Evolutionary conservation across 2,888 invertebrate species (phyloP), one percentile per base, ranked within the genome.

Genomic region (Lydus trimaculatus): DNA sequence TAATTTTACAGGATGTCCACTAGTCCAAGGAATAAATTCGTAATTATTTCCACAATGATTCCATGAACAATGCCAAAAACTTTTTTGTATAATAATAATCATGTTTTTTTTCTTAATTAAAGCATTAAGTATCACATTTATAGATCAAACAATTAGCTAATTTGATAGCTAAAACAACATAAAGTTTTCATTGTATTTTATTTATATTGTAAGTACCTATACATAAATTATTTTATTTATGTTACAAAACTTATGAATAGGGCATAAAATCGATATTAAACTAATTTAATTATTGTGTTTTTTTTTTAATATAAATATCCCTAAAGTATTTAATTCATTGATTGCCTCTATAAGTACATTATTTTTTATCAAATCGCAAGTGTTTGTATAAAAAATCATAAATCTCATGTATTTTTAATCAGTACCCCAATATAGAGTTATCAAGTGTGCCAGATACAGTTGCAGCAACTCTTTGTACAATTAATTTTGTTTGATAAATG

Each of bases 11-110:
- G 82, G 82, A 67, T 82, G 82, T 78, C 82, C 82, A 23, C 66
- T 81, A 70, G 72, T 79, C 52, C 77, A 80, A 73, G 78, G 78
- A 70, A 76, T 77, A 70, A 78, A 70, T 72, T 76, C 81, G 79
- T 82, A 79, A 77, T 79, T 76, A 70, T 68, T 70, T 63, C 61
- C 65, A 67, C 61, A 66, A 36, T 65, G 15, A 43, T 5, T 72
- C 71, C 70, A 73, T 81, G 77, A 79, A 79, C 76, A 80, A 82
- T 81, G 80, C 81, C 81, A 82, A 82, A 82, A 78, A 81, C 78
- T 79, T 48, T 13, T 23, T 73, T 79, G 82, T 81, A 81, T 80
- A 80, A 80, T 81, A 75, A 78, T 79, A 31, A 63, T 28, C 13
- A 31, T 8, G 6, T 52, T 20, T n/a, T 15, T 17, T 23, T 61